These are phyloP conservation scores for Calephelis nemesis DNA, from an alignment of 1,140 invertebrate species.

Conservation along the genomic window DNA sequence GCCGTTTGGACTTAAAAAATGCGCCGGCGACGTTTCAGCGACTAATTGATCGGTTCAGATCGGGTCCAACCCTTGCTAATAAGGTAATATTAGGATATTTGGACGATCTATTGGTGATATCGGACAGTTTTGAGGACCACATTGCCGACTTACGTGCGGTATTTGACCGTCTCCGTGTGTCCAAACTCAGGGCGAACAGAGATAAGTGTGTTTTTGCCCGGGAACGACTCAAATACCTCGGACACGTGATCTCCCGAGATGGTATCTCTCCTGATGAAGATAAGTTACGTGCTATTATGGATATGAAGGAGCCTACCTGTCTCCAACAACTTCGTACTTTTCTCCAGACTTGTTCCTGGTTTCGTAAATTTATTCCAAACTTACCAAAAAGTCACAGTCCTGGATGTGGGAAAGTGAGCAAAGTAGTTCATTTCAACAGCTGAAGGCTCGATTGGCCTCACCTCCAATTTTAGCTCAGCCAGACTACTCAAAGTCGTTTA, in stretches of 20 bases:
- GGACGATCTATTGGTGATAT: background rate
- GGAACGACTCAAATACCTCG: background rate
- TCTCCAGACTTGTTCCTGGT: slow-evolving; percentile 38
- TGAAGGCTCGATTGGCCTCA: background rate
- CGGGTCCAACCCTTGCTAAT: too few relatives aligned
- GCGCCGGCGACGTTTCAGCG: slow-evolving; percentile 16
- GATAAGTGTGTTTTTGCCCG: background rate
- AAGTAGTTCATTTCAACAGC: background rate
- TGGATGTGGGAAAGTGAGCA: background rate
- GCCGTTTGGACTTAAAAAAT: background rate
- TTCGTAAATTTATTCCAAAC: slow-evolving; percentile 32
- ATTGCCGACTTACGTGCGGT: background rate
- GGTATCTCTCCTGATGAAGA: slow-evolving; percentile 1
- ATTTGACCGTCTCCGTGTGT: too few relatives aligned
- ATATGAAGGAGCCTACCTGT: slow-evolving; percentile 25
- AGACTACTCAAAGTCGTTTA: background rate
- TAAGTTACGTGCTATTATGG: slow-evolving; percentile 22
- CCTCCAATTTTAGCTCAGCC: slow-evolving; percentile 9
- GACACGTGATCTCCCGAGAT: background rate
- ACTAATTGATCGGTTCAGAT: too few relatives aligned
- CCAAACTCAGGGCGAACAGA: background rate
- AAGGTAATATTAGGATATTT: too few relatives aligned
- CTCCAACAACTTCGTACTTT: slow-evolving; percentile 30
- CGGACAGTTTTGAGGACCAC: background rate
- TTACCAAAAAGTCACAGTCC: slow-evolving; percentile 17